phyloP scores from a whole-genome alignment of 1,140 invertebrate species.

The Drosophila azteca region DNA sequence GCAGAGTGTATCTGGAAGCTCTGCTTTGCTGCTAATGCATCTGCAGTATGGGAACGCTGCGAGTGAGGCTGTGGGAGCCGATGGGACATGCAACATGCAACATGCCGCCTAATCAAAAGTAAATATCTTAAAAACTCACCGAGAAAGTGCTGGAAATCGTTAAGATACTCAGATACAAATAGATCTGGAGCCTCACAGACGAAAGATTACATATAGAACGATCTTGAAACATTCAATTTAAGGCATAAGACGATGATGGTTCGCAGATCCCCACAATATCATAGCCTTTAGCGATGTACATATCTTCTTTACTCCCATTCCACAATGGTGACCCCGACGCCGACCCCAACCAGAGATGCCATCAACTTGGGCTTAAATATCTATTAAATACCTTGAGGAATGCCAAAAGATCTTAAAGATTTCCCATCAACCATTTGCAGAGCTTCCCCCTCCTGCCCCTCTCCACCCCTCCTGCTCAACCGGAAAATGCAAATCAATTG shows the following conservation, averaged over 20 bases:
- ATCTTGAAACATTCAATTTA: no score
- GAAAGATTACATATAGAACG: no score
- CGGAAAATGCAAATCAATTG: constrained; percentile 68
- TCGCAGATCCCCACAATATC: no score
- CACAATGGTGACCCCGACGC: no score
- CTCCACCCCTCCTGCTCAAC: constrained; percentile 1
- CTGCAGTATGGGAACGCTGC: constrained; percentile 30
- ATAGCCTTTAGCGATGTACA: no score
- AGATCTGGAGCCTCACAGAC: no score
- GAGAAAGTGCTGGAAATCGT: constrained; percentile 8
- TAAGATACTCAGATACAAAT: background rate
- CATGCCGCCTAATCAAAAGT: constrained; percentile 30
- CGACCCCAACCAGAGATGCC: no score
- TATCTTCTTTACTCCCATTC: no score
- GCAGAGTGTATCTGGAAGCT: constrained; percentile 27
- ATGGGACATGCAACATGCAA: background rate
- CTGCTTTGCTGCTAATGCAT: constrained; percentile 33
- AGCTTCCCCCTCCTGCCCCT: constrained; percentile 6
- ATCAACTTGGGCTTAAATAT: constrained; percentile 3
- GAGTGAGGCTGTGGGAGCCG: constrained; percentile 19
- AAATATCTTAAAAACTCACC: background rate
- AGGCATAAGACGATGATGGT: no score
- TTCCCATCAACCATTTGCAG: constrained; percentile 24
- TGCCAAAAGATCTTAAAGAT: background rate
- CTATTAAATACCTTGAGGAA: constrained; percentile 3